A percentile compares a stretch with the other conserved stretches of the same genome.
phyloP scores from a whole-genome alignment of 2,113 vertebrate genomes.

The Charina bottae region DNA sequence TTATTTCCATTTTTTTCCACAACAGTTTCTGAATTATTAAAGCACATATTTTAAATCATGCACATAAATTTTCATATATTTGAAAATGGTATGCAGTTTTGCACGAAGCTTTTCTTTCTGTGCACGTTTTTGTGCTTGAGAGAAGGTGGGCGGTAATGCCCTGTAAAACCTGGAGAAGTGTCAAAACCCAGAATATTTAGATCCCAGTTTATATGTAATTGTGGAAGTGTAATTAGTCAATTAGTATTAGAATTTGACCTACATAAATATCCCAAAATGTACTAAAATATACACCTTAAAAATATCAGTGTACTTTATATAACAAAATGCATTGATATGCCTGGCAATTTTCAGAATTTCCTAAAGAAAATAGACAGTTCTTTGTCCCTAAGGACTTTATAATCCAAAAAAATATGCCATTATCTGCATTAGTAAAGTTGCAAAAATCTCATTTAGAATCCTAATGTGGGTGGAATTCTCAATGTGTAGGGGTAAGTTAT shows the following conservation, averaged over 20 bases:
- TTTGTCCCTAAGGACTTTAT: background rate
- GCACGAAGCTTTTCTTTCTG: background rate
- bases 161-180: background rate
- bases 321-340: background rate
- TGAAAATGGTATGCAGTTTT: background rate
- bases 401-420: background rate
- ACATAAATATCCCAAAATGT: background rate
- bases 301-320: background rate
- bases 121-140: background rate
- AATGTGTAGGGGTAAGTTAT: background rate
- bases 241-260: background rate
- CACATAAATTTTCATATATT: background rate
- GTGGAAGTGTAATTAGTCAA: background rate
- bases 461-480: background rate
- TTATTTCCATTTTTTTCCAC: background rate
- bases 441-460: background rate
- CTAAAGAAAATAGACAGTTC: background rate
- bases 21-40: background rate
- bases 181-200: background rate
- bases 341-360: background rate
- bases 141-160: background rate
- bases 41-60: background rate
- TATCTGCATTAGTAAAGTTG: background rate
- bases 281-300: constrained; percentile 5
- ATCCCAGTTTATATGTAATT: background rate